Base-by-base conservation (phyloP, 1,140 invertebrate genomes). In the Leptinotarsa undecemlineata region DNA sequence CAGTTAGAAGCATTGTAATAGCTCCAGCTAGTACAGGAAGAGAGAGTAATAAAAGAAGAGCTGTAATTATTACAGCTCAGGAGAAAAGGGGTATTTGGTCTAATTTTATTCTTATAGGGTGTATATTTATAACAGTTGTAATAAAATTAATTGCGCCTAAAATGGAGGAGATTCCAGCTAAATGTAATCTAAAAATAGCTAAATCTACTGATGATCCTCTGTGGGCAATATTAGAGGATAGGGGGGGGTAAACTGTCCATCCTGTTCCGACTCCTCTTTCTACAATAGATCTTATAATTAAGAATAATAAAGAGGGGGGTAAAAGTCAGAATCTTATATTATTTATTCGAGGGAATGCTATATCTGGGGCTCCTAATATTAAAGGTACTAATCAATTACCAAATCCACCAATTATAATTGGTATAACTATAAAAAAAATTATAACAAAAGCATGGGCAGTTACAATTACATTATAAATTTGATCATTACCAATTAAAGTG, bases 361-460 rank as follows among this genome's bases (percentile, higher is more conserved):
- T 93, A 89, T 94, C 92, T 17, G 90, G 89, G 0, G 88, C 87
- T 77, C 90, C 90, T 78, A 94, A 74, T 87, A 93, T 91, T 86
- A 93, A 82, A 60, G 92, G 92, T 4, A 93, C 84, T 84, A 94
- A 84, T 88, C 90, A 94, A 85, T 94, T 94, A 78, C 91, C 91
- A 88, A 94, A 93, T 79, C 92, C 91, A 63, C 92, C 92, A 88
- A 94, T 91, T 89, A 93, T 88, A 84, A 91, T 87, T 68, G 91
- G 92, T 87, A 93, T 93, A 74, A 93, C 90, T 87, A 92, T 91
- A 87, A 93, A 92, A 86, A 93, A 94, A 90, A 93, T 92, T 89
- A 93, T 93, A 79, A 93, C 82, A 86, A 93, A 91, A 75, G 90
- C 92, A 87, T 94, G 91, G 6, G 87, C 86, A 13, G 92, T 94